phyloP scores from a whole-genome alignment of 2,888 invertebrate species.

The Ectemnius cavifrons region DNA sequence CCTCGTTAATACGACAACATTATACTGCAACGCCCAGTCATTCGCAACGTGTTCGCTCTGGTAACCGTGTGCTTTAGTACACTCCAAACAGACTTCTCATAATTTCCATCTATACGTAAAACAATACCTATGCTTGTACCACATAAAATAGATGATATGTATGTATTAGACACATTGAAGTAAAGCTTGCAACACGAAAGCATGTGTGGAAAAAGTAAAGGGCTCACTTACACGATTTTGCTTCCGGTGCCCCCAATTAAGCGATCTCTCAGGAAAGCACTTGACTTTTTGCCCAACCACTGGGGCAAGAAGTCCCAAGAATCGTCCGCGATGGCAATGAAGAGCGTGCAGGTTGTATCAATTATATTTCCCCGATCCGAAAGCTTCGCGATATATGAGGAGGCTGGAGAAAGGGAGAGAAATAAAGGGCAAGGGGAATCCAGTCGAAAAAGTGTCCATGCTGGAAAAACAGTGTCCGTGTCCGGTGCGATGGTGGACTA shows the following conservation, averaged over 20 bases:
- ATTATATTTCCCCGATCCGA: constrained; percentile 2
- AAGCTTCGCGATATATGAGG: background rate
- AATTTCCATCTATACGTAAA: background rate
- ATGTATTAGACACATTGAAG: too few species aligned
- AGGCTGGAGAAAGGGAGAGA: too few species aligned
- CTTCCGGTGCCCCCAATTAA: too few species aligned
- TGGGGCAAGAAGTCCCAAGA: background rate
- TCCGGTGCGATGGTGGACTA: background rate
- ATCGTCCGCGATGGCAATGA: background rate
- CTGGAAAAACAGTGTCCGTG: constrained; percentile 40
- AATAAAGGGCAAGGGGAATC: too few species aligned
- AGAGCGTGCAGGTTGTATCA: constrained; percentile 3
- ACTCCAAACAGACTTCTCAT: background rate
- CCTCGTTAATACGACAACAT: constrained; percentile 25
- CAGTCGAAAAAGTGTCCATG: background rate
- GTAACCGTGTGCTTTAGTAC: background rate
- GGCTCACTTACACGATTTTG: too few species aligned
- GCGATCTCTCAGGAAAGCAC: too few species aligned
- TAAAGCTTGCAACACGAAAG: too few species aligned
- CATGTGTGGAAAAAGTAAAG: too few species aligned
- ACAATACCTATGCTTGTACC: too few species aligned
- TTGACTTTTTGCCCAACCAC: too few species aligned
- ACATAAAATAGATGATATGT: too few species aligned
- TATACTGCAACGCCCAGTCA: background rate
- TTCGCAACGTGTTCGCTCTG: background rate